Conservation (phyloP, 2,888 invertebrate species). For the Choreutis nemorana region DNA sequence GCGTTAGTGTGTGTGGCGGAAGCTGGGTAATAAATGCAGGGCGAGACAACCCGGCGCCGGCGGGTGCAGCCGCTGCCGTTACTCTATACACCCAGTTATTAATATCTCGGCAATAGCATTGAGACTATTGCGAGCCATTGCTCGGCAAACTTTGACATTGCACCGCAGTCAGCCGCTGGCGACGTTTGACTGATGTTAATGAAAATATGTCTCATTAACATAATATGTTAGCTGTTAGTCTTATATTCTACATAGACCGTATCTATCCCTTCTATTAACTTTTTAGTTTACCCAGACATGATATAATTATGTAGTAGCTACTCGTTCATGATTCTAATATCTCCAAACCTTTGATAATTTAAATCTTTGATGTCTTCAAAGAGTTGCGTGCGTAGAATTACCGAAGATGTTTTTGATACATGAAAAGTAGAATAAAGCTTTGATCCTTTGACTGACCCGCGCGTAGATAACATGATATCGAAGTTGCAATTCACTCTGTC, state of each 20-base stretch:
- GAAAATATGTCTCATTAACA: neutral
- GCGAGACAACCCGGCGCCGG: slow-evolving; percentile 43
- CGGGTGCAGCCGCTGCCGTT: slow-evolving; percentile 12
- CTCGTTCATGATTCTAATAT: slow-evolving; percentile 9
- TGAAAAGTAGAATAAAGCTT: slow-evolving; percentile 25
- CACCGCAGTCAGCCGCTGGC: slow-evolving; percentile 4
- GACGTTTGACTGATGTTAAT: slow-evolving; percentile 2
- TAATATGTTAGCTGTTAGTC: no score
- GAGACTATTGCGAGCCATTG: slow-evolving; percentile 5
- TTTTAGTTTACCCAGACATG: no score
- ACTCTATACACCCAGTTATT: slow-evolving; percentile 18
- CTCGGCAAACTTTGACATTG: no score
- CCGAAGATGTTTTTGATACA: slow-evolving; percentile 18
- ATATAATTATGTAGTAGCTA: no score
- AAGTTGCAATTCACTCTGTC: slow-evolving; percentile 37
- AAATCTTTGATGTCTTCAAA: slow-evolving; percentile 35
- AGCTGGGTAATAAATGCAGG: slow-evolving; percentile 35
- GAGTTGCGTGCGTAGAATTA: slow-evolving; percentile 30
- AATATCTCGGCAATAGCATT: slow-evolving; percentile 33
- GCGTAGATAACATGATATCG: slow-evolving; percentile 29
- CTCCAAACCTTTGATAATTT: slow-evolving; percentile 8
- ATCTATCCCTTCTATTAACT: neutral
- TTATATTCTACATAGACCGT: no score
- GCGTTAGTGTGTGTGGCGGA: slow-evolving; percentile 23
- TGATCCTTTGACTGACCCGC: slow-evolving; percentile 38